Conservation (phyloP, 2,113 vertebrate genomes). For the Lophotis ruficrista region DNA sequence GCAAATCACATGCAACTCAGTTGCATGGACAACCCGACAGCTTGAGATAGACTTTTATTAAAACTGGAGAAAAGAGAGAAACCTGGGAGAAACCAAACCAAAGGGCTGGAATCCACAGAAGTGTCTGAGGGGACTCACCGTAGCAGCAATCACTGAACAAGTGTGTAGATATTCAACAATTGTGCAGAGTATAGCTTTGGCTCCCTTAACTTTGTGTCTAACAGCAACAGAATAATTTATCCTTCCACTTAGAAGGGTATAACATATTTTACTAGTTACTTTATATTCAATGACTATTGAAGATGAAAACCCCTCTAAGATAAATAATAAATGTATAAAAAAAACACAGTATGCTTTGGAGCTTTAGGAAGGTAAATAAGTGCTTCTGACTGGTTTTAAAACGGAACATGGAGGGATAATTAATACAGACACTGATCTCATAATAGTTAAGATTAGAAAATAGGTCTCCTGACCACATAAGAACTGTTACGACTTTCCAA, state of each 20-base stretch:
- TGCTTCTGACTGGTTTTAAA: neutral
- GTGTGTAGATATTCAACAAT: neutral
- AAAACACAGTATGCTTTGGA: neutral
- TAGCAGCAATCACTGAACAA: neutral
- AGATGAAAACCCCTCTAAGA: neutral
- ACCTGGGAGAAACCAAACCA: neutral
- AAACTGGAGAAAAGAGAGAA: neutral
- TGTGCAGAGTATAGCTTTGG: neutral
- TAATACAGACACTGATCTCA: neutral
- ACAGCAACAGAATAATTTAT: neutral
- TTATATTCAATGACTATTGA: neutral
- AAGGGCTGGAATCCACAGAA: neutral
- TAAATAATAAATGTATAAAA: neutral
- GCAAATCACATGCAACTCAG: neutral
- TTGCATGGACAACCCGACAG: neutral
- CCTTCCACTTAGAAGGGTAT: neutral
- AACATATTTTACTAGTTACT: neutral
- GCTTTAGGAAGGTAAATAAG: neutral
- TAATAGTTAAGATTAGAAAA: neutral
- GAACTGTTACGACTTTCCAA: neutral
- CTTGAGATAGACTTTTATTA: neutral
- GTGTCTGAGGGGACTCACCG: neutral
- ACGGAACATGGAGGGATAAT: neutral
- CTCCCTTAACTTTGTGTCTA: neutral
- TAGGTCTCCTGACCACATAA: neutral